These are phyloP conservation scores for Phocides pigmalion DNA, from an alignment of 1,140 invertebrate species.

Conservation along the genomic window DNA sequence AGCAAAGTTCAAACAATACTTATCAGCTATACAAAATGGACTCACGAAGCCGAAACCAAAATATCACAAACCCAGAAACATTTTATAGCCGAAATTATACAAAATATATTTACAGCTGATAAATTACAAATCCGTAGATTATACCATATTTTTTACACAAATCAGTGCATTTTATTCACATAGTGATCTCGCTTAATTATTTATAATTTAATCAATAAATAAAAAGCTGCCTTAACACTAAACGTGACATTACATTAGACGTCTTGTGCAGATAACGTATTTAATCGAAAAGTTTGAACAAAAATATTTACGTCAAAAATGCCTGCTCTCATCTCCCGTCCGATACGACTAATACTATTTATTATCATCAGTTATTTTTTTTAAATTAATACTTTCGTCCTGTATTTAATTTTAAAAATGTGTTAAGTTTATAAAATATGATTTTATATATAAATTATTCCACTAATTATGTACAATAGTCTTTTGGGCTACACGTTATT, in stretches of 20 bases:
- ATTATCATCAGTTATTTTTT: conserved; percentile 70
- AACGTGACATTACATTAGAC: conserved; percentile 54
- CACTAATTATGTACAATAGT: conserved; percentile 76
- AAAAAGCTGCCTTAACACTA: conserved; percentile 57
- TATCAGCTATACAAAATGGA: conserved; percentile 45
- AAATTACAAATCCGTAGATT: conserved; percentile 67
- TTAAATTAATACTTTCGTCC: conserved; percentile 69
- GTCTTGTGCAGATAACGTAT: conserved; percentile 70
- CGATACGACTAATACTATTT: conserved; percentile 66
- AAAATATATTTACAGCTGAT: conserved; percentile 68
- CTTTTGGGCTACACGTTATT: conserved; percentile 65
- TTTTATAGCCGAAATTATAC: conserved; percentile 38
- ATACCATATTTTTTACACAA: conserved; percentile 66
- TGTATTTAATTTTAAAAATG: conserved; percentile 63
- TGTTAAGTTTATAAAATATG: conserved; percentile 68
- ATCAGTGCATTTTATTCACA: conserved; percentile 74
- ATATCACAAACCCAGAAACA: conserved; percentile 44
- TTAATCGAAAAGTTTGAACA: conserved; percentile 46
- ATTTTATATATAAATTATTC: conserved; percentile 64
- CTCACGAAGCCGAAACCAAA: conserved; percentile 34
- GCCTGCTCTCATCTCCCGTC: conserved; percentile 42
- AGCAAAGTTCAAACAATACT: conserved; percentile 34
- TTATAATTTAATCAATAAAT: conserved; percentile 48
- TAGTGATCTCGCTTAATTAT: conserved; percentile 54
- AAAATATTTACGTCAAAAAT: conserved; percentile 39